Evolutionary conservation across 2,113 vertebrate genomes (phyloP).

Genomic region (Brachypodius melanocephalos): DNA sequence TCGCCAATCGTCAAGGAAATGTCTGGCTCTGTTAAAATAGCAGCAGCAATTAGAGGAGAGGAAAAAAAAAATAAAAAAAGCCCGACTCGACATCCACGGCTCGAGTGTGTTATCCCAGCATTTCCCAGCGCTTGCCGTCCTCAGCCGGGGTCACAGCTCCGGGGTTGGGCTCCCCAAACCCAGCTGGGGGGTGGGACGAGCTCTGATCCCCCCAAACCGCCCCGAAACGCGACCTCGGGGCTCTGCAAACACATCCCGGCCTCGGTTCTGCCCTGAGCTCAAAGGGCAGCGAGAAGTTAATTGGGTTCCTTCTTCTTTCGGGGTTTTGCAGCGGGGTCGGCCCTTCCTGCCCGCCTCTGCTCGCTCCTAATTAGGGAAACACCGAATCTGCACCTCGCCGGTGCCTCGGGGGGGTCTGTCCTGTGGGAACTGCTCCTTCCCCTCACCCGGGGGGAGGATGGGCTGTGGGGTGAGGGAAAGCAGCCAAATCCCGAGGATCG

Average conservation of each 20-base stretch:
- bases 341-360: background rate
- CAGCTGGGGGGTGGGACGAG: background rate
- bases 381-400: background rate
- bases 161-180: background rate
- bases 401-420: background rate
- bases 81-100: fast-evolving
- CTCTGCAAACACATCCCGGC: background rate
- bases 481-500: background rate
- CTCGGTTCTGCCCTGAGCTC: background rate
- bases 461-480: background rate
- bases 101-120: background rate
- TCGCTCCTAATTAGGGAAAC: background rate
- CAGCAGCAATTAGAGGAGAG: background rate
- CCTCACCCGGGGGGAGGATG: fast-evolving
- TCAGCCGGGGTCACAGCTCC: background rate
- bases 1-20: background rate
- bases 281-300: background rate
- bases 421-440: fast-evolving
- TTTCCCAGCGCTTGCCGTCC: background rate
- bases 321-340: background rate
- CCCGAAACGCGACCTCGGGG: fast-evolving
- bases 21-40: constrained; percentile 17
- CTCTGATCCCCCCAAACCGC: fast-evolving
- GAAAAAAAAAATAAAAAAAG: fast-evolving
- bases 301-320: background rate